phyloP scores from a whole-genome alignment of 2,888 invertebrate genomes.

The Caenorhabditis imperialis region DNA sequence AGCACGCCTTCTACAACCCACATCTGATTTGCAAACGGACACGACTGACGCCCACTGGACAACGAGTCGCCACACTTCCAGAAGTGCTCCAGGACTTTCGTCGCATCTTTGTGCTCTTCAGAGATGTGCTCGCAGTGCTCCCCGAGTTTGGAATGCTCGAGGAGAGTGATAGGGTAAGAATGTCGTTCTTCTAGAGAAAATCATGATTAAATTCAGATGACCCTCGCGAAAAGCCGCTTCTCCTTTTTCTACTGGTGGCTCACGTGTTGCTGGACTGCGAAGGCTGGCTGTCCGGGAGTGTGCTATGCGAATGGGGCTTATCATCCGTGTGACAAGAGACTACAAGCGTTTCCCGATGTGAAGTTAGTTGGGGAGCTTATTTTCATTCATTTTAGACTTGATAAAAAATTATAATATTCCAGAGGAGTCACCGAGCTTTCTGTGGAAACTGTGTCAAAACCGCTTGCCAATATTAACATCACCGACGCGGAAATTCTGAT shows the following conservation, averaged over 20 bases:
- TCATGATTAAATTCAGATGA: conserved; percentile 38
- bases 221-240: conserved; percentile 69
- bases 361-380: no score
- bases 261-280: conserved; percentile 65
- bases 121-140: conserved; percentile 60
- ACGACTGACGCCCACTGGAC: conserved; percentile 55
- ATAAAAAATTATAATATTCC: conserved; percentile 11
- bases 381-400: no score
- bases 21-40: conserved; percentile 46
- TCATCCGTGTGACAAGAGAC: conserved; percentile 38
- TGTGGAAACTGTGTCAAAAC: conserved; percentile 46
- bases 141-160: conserved; percentile 60
- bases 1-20: conserved; percentile 48
- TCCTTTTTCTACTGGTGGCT: conserved; percentile 73
- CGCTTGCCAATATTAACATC: conserved; percentile 38
- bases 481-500: conserved; percentile 44
- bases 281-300: conserved; percentile 56
- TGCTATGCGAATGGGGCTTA: conserved; percentile 72
- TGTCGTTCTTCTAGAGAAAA: not conserved
- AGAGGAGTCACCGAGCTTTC: conserved; percentile 48
- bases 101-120: conserved; percentile 67
- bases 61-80: conserved; percentile 58
- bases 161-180: conserved; percentile 43
- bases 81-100: conserved; percentile 70
- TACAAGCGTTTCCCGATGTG: conserved; percentile 43